Base-by-base conservation (phyloP, 2,888 invertebrate species). In the Epicampocera succincta region DNA sequence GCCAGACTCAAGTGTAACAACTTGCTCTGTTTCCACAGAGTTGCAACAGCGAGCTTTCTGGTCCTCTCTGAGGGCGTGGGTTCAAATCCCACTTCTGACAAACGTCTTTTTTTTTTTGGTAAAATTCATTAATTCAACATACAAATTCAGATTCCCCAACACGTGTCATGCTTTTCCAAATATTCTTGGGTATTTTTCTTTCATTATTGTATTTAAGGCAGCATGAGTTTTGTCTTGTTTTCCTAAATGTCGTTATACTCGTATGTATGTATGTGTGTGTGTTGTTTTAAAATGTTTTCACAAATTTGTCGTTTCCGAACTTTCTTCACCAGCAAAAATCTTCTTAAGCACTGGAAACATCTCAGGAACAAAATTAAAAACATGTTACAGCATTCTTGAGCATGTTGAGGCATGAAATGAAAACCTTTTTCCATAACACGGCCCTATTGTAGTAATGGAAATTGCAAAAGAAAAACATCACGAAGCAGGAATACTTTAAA, bases 21-120 rank as follows among this genome's bases (percentile, higher is more conserved):
- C 86, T 87, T 86, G 78, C 83, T 84, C 63, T 81, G 76, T 76
- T 52, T n/a, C 38, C 40, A 33, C 75, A 63, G 60, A 61, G 71
- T 75, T 60, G 15, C 42, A 1, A n/a, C n/a, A 6, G 5, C 42
- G 88, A 88, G 89, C 87, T 86, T 89, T 89, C 89, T 89, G 89
- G 89, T 89, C 89, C 89, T 89, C 89, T 89, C 87, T 89, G 89
- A 89, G 89, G 89, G 89, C 73, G 79, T 79, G 73, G 79, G 79
- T 79, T 79, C 73, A 52, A 73, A 79, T 89, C 89, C 89, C 89
- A 89, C 89, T 89, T 88, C 89, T 89, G 88, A 88, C 88, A 89
- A 86, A 4, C 79, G 82, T 85, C 78, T 79, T 83, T 84, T 80
- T 63, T 66, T 40, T 21, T 54, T 33, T 33, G 21, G n/a, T 44